phyloP scores from a whole-genome alignment of 2,888 invertebrate genomes.

The Latrodectus hesperus region DNA sequence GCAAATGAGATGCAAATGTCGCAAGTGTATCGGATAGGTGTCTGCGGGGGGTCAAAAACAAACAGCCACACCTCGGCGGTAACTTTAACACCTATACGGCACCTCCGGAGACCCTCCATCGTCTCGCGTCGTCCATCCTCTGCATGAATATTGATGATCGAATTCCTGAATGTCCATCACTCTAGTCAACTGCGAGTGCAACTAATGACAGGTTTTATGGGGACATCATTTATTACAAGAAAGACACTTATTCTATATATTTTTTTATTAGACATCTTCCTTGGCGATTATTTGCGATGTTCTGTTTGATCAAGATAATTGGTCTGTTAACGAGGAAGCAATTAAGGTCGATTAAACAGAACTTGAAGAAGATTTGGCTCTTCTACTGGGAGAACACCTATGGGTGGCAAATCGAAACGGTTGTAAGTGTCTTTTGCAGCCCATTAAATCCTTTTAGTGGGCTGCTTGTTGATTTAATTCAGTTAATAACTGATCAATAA shows the following conservation, averaged over 20 bases:
- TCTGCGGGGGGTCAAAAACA: background rate
- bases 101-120: background rate
- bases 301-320: background rate
- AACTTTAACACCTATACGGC: background rate
- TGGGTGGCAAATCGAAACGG: too few species aligned
- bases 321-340: background rate
- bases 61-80: background rate
- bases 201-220: background rate
- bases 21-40: background rate
- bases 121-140: background rate
- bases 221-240: background rate
- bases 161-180: background rate
- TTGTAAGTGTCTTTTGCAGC: too few species aligned
- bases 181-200: background rate
- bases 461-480: too few species aligned
- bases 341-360: background rate
- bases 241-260: too few species aligned
- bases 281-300: too few species aligned
- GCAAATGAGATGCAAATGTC: background rate
- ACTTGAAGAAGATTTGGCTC: too few species aligned
- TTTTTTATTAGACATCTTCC: too few species aligned
- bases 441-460: too few species aligned
- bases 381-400: too few species aligned
- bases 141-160: background rate
- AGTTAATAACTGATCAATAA: too few species aligned